phyloP scores from a whole-genome alignment of 2,113 vertebrate genomes.

The Ammodytes dubius region DNA sequence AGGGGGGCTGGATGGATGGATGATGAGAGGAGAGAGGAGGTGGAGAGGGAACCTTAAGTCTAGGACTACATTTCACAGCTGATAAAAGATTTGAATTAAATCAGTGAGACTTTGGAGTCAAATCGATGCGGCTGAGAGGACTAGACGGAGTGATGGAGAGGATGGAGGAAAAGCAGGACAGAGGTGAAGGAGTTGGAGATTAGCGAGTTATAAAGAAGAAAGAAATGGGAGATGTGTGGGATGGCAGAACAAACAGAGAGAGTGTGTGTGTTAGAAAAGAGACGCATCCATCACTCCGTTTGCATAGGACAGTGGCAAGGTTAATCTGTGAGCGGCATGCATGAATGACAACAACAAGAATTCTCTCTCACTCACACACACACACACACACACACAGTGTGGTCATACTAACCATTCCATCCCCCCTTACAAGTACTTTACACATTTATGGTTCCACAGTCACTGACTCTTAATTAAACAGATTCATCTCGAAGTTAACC shows the following conservation, averaged over 20 bases:
- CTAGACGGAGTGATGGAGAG: constrained; percentile 36
- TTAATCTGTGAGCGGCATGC: constrained; percentile 44
- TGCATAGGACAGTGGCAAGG: constrained; percentile 54
- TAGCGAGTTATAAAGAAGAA: constrained; percentile 40
- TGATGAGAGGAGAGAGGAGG: not conserved
- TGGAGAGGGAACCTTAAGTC: constrained; percentile 22
- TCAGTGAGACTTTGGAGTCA: constrained; percentile 57
- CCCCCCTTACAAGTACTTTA: constrained; percentile 11
- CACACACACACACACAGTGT: constrained; percentile 3
- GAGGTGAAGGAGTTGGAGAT: constrained; percentile 55
- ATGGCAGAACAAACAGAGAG: not conserved
- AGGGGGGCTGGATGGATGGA: not conserved
- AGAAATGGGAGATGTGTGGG: constrained; percentile 24
- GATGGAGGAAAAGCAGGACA: constrained; percentile 22
- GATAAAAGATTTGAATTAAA: constrained; percentile 66
- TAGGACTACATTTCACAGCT: constrained; percentile 63
- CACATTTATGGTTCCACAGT: constrained; percentile 36
- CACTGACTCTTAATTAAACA: constrained; percentile 54
- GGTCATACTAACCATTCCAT: constrained; percentile 19
- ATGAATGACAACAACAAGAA: constrained; percentile 26
- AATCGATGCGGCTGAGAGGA: constrained; percentile 51
- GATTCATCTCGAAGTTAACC: constrained; percentile 66
- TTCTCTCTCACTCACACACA: not conserved
- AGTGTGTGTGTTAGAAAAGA: constrained; percentile 20
- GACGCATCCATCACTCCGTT: constrained; percentile 52